Base-by-base conservation (phyloP, 2,888 invertebrate genomes). In the Stegophylla sp. region DNA sequence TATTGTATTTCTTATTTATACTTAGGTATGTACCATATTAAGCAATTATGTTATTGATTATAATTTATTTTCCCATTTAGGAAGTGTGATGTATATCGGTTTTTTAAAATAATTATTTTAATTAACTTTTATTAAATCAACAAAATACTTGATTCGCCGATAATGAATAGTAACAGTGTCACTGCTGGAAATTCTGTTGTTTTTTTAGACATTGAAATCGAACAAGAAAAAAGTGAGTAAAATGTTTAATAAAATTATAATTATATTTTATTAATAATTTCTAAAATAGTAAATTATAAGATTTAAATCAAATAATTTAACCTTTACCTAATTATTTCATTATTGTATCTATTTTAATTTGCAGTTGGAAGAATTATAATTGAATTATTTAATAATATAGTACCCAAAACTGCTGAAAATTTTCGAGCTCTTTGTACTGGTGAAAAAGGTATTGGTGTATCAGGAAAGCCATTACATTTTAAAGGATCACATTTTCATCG, bases 391-490 rank as follows among this genome's bases (percentile, higher is more conserved):
- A 92, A 91, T 85, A 91, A 96, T 88, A 87, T 92, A 75, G 94
- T 93, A 82, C 97, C 97, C 34, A 92, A 90, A 86, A 94, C 96
- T 4, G 93, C 92, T 66, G 96, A 97, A 87, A 97, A 98, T 88
- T 97, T 97, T 86, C 89, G 96, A 84, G 92, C 92, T 1, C 87
- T 98, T 1, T 98, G 98, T 86, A 97, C 97, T 0, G 97, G 97
- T 3, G 96, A 97, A 87, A 92, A 90, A 83, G 96, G 96, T 1
- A 86, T 90, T 83, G 94, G 95, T 0, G 85, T 85, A 26, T 85
- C 87, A 84, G 91, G 91, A 3, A 93, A 92, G 85, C 91, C 91
- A 4, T 88, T 98, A 64, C 93, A 94, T 87, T 98, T 93, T 86
- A 94, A 94, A 87, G 94, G 93, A 72, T 89, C 91, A 13, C 88